These are phyloP conservation scores for Helarctos malayanus DNA, from an alignment of 2,797 vertebrate genomes.

Conservation along the genomic window DNA sequence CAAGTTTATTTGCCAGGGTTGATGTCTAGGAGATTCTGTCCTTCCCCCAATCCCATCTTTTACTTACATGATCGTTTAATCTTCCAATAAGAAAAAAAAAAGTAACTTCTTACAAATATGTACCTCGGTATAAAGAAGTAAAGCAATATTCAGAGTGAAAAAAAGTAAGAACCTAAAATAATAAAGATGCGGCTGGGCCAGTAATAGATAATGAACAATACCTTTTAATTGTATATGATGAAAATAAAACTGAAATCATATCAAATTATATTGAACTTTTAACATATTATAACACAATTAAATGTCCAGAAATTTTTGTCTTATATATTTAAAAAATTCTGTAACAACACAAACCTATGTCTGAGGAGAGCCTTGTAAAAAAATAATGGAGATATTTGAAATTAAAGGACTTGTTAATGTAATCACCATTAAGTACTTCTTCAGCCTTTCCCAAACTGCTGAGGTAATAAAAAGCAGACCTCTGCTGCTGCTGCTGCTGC, in stretches of 20 bases:
- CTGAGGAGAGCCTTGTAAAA: constrained; percentile 45
- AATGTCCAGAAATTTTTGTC: constrained; percentile 38
- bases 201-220: constrained; percentile 43
- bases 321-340: constrained; percentile 33
- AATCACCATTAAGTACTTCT: constrained; percentile 35
- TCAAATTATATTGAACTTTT: constrained; percentile 63
- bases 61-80: constrained; percentile 46
- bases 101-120: neutral
- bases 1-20: neutral
- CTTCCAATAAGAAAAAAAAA: constrained; percentile 34
- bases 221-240: constrained; percentile 56
- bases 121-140: neutral
- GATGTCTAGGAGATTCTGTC: neutral
- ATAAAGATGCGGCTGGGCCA: constrained; percentile 54
- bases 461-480: constrained; percentile 32
- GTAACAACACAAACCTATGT: constrained; percentile 45
- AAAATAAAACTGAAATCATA: constrained; percentile 50
- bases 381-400: constrained; percentile 43
- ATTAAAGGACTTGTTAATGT: constrained; percentile 35
- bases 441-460: constrained; percentile 48
- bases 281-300: constrained; percentile 63
- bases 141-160: constrained; percentile 19
- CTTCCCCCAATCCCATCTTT: neutral
- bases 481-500: neutral
- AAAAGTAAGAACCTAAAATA: constrained; percentile 43